phyloP scores from a whole-genome alignment of 1,140 invertebrate genomes.

The Geopemphigus sp. region DNA sequence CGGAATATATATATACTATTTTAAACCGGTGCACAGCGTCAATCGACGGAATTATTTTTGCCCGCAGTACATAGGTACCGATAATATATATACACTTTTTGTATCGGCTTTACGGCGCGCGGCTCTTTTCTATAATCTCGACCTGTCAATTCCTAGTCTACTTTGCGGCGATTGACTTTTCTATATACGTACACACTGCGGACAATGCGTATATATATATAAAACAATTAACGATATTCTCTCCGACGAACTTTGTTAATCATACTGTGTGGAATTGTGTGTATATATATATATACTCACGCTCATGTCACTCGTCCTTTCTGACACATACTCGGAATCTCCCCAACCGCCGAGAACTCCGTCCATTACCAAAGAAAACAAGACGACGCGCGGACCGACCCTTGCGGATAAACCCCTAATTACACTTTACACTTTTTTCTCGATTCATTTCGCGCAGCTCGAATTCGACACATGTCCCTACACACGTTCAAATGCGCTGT shows the following conservation, averaged over 20 bases:
- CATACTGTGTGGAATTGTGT: too few relatives aligned
- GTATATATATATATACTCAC: not conserved
- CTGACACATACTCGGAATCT: not conserved
- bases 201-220: not conserved
- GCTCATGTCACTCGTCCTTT: not conserved
- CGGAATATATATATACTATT: too few relatives aligned
- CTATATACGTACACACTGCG: not conserved
- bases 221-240: constrained; percentile 36
- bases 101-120: not conserved
- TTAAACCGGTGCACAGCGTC: too few relatives aligned
- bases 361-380: constrained; percentile 42
- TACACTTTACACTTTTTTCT: constrained; percentile 15
- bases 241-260: not conserved
- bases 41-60: too few relatives aligned
- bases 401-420: constrained; percentile 5
- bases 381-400: not conserved
- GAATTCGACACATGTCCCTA: constrained; percentile 27
- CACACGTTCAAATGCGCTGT: not conserved
- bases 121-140: constrained; percentile 13
- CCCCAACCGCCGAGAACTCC: not conserved
- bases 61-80: too few relatives aligned
- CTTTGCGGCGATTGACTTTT: constrained; percentile 20
- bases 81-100: not conserved
- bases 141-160: constrained; percentile 9
- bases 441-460: constrained; percentile 10